phyloP scores from a whole-genome alignment of 2,113 vertebrate genomes.

The Chaetops frenatus region DNA sequence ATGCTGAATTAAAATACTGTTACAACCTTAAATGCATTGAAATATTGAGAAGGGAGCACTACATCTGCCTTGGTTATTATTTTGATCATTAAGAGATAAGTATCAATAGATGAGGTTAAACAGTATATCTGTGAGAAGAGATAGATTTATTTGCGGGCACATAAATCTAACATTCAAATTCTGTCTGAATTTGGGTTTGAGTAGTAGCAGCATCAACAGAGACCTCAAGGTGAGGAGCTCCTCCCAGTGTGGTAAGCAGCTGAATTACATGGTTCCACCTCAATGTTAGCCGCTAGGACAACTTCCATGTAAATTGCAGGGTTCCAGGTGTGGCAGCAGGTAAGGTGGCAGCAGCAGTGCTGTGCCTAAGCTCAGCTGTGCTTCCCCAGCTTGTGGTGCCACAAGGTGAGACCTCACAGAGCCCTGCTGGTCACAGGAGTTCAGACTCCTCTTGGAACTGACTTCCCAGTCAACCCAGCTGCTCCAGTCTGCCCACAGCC shows the following conservation, averaged over 20 bases:
- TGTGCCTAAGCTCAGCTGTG: background rate
- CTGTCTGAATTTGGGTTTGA: background rate
- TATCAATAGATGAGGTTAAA: background rate
- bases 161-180: background rate
- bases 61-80: background rate
- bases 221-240: background rate
- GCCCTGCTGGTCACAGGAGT: background rate
- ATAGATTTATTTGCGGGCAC: background rate
- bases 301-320: background rate
- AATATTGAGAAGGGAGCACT: background rate
- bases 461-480: background rate
- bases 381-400: background rate
- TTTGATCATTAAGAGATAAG: background rate
- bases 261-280: fast-evolving
- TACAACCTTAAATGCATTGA: background rate
- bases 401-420: background rate
- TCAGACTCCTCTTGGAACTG: background rate
- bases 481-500: fast-evolving
- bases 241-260: background rate
- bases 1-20: background rate
- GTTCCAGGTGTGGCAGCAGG: background rate
- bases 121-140: background rate
- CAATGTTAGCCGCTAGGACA: background rate
- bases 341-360: fast-evolving
- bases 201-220: background rate